Conservation (phyloP, 2,888 invertebrate species). For the Beris morrisii region DNA sequence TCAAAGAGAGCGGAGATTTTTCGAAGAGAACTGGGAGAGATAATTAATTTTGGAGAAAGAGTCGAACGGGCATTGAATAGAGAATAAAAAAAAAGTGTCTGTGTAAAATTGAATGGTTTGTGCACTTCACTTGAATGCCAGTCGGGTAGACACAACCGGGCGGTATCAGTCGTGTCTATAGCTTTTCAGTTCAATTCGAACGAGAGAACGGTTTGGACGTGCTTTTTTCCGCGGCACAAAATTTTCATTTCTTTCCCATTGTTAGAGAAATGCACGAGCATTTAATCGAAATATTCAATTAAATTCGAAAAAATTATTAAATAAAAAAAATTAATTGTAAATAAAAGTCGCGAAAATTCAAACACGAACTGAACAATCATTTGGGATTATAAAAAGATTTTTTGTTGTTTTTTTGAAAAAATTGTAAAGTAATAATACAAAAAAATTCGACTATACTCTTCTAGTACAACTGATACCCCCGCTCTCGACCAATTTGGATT, state of each 20-base stretch:
- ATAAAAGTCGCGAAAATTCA: constrained; percentile 12
- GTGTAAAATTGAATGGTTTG: constrained; percentile 27
- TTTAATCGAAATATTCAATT: too few relatives aligned
- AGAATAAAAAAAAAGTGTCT: constrained; percentile 15
- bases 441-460: too few relatives aligned
- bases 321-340: not conserved
- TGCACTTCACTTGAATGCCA: constrained; percentile 36
- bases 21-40: too few relatives aligned
- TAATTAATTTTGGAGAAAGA: constrained; percentile 5
- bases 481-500: too few relatives aligned
- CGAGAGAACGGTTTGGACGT: constrained; percentile 56
- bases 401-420: too few relatives aligned
- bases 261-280: not conserved
- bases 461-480: too few relatives aligned
- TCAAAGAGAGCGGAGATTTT: too few relatives aligned
- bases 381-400: constrained; percentile 9
- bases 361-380: not conserved
- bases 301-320: too few relatives aligned
- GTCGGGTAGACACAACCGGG: constrained; percentile 48
- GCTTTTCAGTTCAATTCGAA: constrained; percentile 52
- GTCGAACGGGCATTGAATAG: not conserved
- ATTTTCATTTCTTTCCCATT: constrained; percentile 9
- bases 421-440: too few relatives aligned
- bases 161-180: constrained; percentile 44
- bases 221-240: constrained; percentile 37